A percentile compares a stretch with the other conserved stretches of the same genome.
Evolutionary conservation across 1,140 invertebrate species (phyloP).

Genomic region (Euwallacea fornicatus): DNA sequence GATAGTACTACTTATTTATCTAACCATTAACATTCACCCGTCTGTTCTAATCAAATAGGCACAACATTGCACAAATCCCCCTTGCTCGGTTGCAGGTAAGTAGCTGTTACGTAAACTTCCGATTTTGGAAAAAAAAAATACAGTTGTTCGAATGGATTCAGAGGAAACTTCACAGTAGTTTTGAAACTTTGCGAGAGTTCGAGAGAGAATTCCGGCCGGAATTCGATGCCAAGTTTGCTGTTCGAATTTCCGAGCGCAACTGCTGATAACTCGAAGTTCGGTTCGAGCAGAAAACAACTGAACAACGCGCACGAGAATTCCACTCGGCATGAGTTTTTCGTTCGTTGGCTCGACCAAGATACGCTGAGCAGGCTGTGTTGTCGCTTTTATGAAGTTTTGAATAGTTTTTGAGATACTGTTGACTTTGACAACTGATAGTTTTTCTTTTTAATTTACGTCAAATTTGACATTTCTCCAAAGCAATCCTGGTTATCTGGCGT

Average conservation of each 20-base stretch:
- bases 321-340: constrained; percentile 29
- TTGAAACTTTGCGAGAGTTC: constrained; percentile 1
- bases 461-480: too few relatives aligned
- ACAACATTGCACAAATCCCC: too few relatives aligned
- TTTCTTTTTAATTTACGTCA: too few relatives aligned
- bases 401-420: not conserved
- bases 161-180: not conserved
- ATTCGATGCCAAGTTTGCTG: constrained; percentile 2
- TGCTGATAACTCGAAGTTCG: constrained; percentile 15
- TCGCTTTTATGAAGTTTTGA: not conserved
- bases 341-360: constrained; percentile 32
- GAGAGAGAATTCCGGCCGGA: not conserved
- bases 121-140: not conserved
- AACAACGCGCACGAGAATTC: constrained; percentile 28
- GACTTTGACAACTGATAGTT: too few relatives aligned
- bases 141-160: not conserved
- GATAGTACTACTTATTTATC: not conserved
- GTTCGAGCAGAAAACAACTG: constrained; percentile 28
- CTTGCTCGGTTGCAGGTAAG: not conserved
- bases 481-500: too few relatives aligned
- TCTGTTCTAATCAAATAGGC: not conserved
- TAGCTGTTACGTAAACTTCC: not conserved
- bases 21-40: not conserved
- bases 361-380: constrained; percentile 15
- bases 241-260: constrained; percentile 28